Evolutionary conservation across 2,888 invertebrate genomes (phyloP).

Genomic region (Gonocerus acuteangulatus): DNA sequence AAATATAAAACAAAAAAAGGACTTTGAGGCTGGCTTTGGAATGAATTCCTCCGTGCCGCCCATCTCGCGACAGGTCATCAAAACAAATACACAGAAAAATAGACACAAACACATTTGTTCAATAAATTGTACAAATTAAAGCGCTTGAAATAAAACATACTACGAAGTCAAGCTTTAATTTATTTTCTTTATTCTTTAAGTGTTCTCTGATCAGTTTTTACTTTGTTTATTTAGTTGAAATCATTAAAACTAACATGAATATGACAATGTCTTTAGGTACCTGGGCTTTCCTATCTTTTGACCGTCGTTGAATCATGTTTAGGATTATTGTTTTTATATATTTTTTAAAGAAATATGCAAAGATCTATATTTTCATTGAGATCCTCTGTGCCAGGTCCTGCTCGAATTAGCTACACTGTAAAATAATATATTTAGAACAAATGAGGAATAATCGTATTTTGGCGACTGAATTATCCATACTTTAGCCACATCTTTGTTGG

Average conservation of each 20-base stretch:
- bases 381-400: conserved; percentile 20
- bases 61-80: too few species aligned
- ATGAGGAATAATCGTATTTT: conserved; percentile 2
- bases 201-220: too few species aligned
- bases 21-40: too few species aligned
- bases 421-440: conserved; percentile 23
- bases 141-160: too few species aligned
- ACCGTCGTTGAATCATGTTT: conserved; percentile 14
- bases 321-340: conserved; percentile 8
- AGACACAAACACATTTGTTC: too few species aligned
- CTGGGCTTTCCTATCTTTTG: conserved; percentile 21
- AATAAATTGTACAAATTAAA: too few species aligned
- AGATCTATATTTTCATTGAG: conserved; percentile 9
- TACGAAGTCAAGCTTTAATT: not conserved
- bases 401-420: conserved; percentile 14
- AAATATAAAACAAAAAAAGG: not conserved
- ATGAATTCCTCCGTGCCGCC: too few species aligned
- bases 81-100: too few species aligned
- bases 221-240: not conserved
- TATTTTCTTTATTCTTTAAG: too few species aligned
- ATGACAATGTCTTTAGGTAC: conserved; percentile 21
- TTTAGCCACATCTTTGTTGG: not conserved
- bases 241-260: conserved; percentile 12
- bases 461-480: conserved; percentile 19
- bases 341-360: conserved; percentile 13